Conservation (phyloP, 2,113 vertebrate species). For the Daphoenositta chrysoptera region DNA sequence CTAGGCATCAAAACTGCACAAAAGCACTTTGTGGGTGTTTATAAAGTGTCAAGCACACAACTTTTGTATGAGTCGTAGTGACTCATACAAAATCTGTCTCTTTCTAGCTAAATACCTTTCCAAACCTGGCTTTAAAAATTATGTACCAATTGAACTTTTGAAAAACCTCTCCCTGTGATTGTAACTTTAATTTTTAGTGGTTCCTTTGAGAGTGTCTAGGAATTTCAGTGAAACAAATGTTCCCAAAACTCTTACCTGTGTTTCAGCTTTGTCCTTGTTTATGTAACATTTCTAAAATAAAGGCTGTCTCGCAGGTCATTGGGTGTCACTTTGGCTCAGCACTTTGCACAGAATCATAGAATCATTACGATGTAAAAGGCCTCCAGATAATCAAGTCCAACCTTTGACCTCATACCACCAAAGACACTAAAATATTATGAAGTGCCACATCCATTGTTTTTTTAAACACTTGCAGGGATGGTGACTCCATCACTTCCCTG, state of each 20-base stretch:
- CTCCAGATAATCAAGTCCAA: not conserved
- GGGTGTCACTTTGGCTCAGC: not conserved
- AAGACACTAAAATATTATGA: not conserved
- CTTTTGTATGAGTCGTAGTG: rapidly evolving
- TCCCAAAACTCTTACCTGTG: not conserved
- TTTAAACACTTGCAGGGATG: not conserved
- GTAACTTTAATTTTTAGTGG: not conserved
- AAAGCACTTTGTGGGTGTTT: rapidly evolving
- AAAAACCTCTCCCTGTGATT: not conserved
- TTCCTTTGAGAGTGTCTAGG: not conserved
- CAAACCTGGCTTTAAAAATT: not conserved
- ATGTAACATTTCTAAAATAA: not conserved
- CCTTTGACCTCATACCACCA: not conserved
- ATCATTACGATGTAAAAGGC: not conserved
- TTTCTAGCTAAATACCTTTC: not conserved
- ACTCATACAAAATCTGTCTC: not conserved
- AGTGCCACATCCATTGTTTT: not conserved
- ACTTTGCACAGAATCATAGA: not conserved
- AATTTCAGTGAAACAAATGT: not conserved
- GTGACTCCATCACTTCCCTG: not conserved
- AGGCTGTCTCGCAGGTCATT: not conserved
- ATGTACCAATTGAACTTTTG: not conserved
- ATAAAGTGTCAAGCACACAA: not conserved
- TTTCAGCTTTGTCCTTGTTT: not conserved
- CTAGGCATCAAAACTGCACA: not conserved